Percentiles rank a stretch among this genome's conserved stretches.
phyloP scores from a whole-genome alignment of 2,113 vertebrate species.

The Paracanthobrama guichenoti region DNA sequence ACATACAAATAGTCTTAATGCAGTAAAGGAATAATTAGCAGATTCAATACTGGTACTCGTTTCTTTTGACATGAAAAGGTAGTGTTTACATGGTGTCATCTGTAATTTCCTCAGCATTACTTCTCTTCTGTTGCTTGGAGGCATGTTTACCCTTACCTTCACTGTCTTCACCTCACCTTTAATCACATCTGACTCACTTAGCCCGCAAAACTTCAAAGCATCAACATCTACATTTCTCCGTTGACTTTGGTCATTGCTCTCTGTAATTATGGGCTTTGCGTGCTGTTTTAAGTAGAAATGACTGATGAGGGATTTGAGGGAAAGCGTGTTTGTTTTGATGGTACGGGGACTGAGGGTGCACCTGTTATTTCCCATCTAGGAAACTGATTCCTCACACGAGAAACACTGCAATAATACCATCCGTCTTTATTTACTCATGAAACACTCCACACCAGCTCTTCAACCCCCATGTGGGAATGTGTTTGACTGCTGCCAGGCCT shows the following conservation, averaged over 20 bases:
- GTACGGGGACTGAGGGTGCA: neutral
- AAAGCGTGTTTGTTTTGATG: constrained; percentile 11
- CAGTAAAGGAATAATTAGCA: neutral
- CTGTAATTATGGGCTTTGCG: constrained; percentile 7
- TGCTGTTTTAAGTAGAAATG: neutral
- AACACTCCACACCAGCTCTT: constrained; percentile 8
- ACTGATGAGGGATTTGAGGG: neutral
- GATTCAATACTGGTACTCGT: neutral
- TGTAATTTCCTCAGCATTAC: neutral
- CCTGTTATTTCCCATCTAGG: constrained; percentile 23
- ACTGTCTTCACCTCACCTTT: constrained; percentile 33
- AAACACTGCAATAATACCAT: constrained; percentile 4
- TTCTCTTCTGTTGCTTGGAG: constrained; percentile 5
- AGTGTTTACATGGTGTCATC: neutral
- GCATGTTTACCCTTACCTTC: neutral
- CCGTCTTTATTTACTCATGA: constrained; percentile 11
- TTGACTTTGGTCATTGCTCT: neutral
- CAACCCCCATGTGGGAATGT: neutral
- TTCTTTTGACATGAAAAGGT: neutral
- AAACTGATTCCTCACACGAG: constrained; percentile 21
- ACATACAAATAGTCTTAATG: neutral
- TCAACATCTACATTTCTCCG: constrained; percentile 14
- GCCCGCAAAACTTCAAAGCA: constrained; percentile 28
- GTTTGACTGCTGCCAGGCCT: neutral
- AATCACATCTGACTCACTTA: constrained; percentile 21